A percentile compares a stretch with the other conserved stretches of the same genome.
phyloP scores from a whole-genome alignment of 2,888 invertebrate genomes.

The Tinea trinotella region DNA sequence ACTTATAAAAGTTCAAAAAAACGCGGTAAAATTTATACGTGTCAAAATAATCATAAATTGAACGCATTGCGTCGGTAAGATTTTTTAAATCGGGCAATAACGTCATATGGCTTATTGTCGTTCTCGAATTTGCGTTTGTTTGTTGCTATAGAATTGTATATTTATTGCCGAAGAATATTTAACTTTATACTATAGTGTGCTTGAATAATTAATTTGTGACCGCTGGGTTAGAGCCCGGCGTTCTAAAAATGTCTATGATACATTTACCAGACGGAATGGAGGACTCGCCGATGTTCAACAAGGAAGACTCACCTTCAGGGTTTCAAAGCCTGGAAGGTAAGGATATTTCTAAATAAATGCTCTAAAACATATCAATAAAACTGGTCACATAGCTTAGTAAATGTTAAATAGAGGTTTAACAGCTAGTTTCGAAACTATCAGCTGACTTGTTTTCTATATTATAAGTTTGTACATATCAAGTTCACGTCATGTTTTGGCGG shows the following conservation, averaged over 20 bases:
- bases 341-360: too few species aligned
- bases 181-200: too few species aligned
- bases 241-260: neutral
- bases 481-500: conserved; percentile 47
- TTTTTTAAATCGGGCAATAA: neutral
- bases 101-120: too few species aligned
- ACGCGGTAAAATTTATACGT: too few species aligned
- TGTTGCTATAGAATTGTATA: too few species aligned
- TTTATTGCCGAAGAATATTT: too few species aligned
- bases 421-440: conserved; percentile 10
- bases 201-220: neutral
- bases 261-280: neutral
- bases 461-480: neutral
- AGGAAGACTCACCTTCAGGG: neutral
- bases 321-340: neutral
- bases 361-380: conserved; percentile 5
- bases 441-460: conserved; percentile 1
- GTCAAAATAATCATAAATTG: neutral
- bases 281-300: neutral
- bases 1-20: too few species aligned
- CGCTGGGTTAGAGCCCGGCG: neutral
- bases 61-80: neutral
- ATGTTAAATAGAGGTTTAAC: conserved; percentile 8
- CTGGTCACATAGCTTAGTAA: neutral
- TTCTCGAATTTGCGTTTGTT: too few species aligned